Base-by-base conservation (phyloP, 2,888 invertebrate genomes). In the Chaetoderma sp. region DNA sequence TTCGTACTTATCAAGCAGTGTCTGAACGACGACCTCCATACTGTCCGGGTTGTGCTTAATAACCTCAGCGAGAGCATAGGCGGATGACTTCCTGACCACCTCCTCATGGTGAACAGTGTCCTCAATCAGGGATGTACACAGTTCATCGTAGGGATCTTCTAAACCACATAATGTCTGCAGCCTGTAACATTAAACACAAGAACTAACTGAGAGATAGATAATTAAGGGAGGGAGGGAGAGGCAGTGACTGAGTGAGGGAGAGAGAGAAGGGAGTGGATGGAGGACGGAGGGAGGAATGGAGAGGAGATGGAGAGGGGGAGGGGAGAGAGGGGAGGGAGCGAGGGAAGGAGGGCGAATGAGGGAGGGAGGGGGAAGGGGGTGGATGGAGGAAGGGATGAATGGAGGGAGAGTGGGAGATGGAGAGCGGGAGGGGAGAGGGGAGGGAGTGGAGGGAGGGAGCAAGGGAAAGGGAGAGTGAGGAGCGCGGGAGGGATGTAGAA, bases 71-170 rank as follows among this genome's bases (percentile, higher is more conserved):
- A 97, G 88, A 6, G 95, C 93, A 66, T 90, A 88, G 0, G 96
- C 93, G 0, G 94, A 93, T 1, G 96, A 92, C 71, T 91, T 90
- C 83, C 97, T 93, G 57, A 97, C 90, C 59, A 92, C 91, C 77
- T 93, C 91, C 54, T 94, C 92, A 0, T 93, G 91, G 87, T 95
- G 94, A 74, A 92, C 92, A 42, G 94, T 70, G 62, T 84, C 84
- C 30, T 76, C 70, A 16, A 80, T 74, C 47, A 84, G 67, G 5
- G 72, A 70, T 23, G 47, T 60, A 60, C 80, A 78, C 63, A 84
- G 72, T 36, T 80, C 81, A 39, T 76, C 74, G 57, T 52, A 71
- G 1, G 80, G 80, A 44, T 77, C 73, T 27, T 79, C 75, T 16
- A 83, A 62, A 6, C 65, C 74, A 1, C 80, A 68, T 10, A 78